Evolutionary conservation across 2,888 invertebrate genomes (phyloP).

Genomic region (Cryptocephalus moraei): DNA sequence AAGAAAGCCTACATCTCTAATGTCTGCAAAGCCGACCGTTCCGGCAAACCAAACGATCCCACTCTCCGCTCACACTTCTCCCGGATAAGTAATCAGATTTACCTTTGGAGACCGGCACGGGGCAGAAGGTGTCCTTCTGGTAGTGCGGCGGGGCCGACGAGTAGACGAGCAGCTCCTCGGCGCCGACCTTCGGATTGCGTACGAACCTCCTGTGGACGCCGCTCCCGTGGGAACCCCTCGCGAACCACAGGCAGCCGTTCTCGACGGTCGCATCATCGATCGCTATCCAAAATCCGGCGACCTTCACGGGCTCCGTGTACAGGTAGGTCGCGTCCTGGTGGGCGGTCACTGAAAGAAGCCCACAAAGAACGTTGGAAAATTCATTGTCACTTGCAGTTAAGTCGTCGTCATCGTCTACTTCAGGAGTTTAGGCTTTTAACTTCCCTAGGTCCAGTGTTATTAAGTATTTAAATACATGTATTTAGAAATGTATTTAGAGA

Average conservation of each 20-base stretch:
- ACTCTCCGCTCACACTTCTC: no score
- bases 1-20: no score
- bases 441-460: no score
- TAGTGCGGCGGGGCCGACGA: conserved; percentile 59
- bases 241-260: conserved; percentile 92
- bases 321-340: conserved; percentile 88
- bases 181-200: conserved; percentile 56
- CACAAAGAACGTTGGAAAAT: no score
- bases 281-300: conserved; percentile 92
- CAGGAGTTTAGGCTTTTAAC: no score
- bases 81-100: no score
- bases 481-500: no score
- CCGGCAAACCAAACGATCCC: no score
- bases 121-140: conserved; percentile 61
- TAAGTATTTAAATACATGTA: no score
- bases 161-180: conserved; percentile 54
- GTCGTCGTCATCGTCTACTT: no score
- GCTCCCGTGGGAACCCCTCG: conserved; percentile 83
- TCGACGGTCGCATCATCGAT: conserved; percentile 85
- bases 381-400: no score
- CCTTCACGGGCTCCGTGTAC: conserved; percentile 69
- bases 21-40: no score
- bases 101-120: conserved; percentile 81
- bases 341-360: conserved; percentile 54
- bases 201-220: conserved; percentile 64